A percentile compares a stretch with the other conserved stretches of the same genome.
phyloP scores from a whole-genome alignment of 1,140 invertebrate genomes.

The Bombus cullumanus region DNA sequence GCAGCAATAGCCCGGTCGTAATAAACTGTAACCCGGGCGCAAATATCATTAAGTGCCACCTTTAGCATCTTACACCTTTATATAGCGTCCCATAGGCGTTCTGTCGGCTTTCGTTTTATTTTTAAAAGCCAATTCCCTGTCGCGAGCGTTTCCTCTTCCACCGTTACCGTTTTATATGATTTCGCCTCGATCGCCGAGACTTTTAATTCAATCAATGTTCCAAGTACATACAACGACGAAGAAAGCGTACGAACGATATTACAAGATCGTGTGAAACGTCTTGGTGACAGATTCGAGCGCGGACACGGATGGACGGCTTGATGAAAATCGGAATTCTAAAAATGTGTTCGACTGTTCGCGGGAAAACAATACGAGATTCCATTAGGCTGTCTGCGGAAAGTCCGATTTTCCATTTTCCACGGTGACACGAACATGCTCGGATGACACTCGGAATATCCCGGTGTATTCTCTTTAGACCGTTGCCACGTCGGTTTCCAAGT shows the following conservation, averaged over 20 bases:
- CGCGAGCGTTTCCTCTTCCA: background rate
- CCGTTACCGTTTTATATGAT: background rate
- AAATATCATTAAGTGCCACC: slow-evolving; percentile 30
- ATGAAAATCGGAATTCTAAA: background rate
- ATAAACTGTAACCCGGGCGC: slow-evolving; percentile 23
- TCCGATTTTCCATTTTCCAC: slow-evolving; percentile 38
- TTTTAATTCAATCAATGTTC: background rate
- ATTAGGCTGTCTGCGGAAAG: background rate
- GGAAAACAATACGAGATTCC: slow-evolving; percentile 1
- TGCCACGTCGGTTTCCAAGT: slow-evolving; percentile 56
- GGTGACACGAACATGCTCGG: slow-evolving; percentile 28
- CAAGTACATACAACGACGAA: too few relatives aligned
- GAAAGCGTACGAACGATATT: background rate
- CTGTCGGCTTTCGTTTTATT: background rate
- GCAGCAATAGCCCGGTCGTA: slow-evolving; percentile 14
- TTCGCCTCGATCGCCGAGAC: background rate
- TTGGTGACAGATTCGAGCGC: background rate
- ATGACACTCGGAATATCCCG: slow-evolving; percentile 48
- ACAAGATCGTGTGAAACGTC: background rate
- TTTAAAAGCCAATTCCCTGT: background rate
- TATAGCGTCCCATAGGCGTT: background rate
- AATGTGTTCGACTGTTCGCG: too few relatives aligned
- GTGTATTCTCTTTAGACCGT: slow-evolving; percentile 51
- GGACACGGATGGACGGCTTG: background rate
- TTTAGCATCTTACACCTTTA: slow-evolving; percentile 2